Conservation (phyloP, 2,888 invertebrate genomes). For the Drosophila kambysellisi region DNA sequence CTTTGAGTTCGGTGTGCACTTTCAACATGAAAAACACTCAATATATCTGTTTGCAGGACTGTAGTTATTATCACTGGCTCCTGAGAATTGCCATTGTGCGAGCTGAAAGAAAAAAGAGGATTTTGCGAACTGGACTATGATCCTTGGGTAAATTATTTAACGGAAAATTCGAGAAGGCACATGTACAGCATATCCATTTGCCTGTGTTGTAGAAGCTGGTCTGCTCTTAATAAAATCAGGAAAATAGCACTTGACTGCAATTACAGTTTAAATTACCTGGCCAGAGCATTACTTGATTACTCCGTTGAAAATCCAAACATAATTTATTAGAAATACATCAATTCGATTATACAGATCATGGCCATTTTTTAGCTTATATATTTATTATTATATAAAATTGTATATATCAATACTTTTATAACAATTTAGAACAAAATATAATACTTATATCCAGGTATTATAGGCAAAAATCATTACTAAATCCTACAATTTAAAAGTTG, state of each 20-base stretch:
- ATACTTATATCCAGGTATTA: not conserved
- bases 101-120: conserved; percentile 27
- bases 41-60: too few relatives aligned
- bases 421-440: not conserved
- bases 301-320: not conserved
- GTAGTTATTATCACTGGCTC: conserved; percentile 2
- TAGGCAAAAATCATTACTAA: not conserved
- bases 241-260: not conserved
- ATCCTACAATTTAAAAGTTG: not conserved
- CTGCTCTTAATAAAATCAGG: conserved; percentile 4
- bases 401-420: too few relatives aligned
- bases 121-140: conserved; percentile 22
- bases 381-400: too few relatives aligned
- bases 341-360: too few relatives aligned
- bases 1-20: conserved; percentile 13
- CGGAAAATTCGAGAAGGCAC: not conserved
- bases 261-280: not conserved
- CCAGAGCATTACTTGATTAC: not conserved
- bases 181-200: conserved; percentile 5
- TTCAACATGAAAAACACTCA: not conserved
- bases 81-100: not conserved
- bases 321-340: not conserved
- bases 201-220: not conserved
- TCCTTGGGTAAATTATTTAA: conserved; percentile 30
- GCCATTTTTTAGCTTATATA: too few relatives aligned